Evolutionary conservation across 2,888 invertebrate species (phyloP).

Genomic region (Drosophila mercatorum): DNA sequence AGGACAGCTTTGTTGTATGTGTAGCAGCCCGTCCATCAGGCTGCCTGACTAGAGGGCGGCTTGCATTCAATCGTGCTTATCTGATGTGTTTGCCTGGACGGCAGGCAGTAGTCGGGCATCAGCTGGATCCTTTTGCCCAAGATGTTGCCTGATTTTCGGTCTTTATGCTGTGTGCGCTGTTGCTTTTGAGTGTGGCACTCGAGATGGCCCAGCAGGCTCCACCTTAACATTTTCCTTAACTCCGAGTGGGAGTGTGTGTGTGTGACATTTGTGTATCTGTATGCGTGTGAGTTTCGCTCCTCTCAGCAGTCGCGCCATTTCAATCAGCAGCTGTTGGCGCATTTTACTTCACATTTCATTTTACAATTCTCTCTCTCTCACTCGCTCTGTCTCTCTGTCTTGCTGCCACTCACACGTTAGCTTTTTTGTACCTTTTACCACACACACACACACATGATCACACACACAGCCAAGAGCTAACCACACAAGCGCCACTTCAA

Average conservation of each 20-base stretch:
- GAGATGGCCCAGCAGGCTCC: constrained; percentile 12
- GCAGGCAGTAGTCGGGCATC: constrained; percentile 5
- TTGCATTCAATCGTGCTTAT: constrained; percentile 76
- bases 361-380: constrained; percentile 63
- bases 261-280: neutral
- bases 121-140: constrained; percentile 50
- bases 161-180: constrained; percentile 65
- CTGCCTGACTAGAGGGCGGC: constrained; percentile 7
- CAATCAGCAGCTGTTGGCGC: constrained; percentile 74
- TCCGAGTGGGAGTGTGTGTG: neutral
- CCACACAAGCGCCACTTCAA: constrained; percentile 63
- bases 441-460: constrained; percentile 28
- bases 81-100: constrained; percentile 65
- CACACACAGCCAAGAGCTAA: constrained; percentile 7
- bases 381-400: constrained; percentile 1
- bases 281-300: neutral
- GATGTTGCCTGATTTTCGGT: constrained; percentile 80
- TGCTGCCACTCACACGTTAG: constrained; percentile 56
- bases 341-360: constrained; percentile 58
- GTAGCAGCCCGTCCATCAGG: constrained; percentile 8
- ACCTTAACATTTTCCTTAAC: neutral
- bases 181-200: constrained; percentile 53
- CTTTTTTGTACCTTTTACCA: constrained; percentile 54
- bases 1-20: constrained; percentile 59
- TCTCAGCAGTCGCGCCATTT: constrained; percentile 39